phyloP scores from a whole-genome alignment of 2,113 vertebrate species.

The Rana temporaria region DNA sequence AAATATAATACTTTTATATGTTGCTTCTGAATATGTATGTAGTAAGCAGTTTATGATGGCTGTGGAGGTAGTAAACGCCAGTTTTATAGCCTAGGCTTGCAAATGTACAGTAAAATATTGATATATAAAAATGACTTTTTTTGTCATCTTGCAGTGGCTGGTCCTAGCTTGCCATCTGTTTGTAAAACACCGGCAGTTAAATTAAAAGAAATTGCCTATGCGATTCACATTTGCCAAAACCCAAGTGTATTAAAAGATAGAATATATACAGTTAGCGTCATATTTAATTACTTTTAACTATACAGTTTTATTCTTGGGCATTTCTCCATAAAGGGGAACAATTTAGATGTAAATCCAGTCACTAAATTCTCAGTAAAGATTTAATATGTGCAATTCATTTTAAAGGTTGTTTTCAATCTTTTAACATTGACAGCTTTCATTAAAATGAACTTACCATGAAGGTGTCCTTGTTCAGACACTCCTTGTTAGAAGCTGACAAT shows the following conservation, averaged over 20 bases:
- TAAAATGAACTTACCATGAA: no score
- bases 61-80: background rate
- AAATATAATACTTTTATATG: no score
- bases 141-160: background rate
- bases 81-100: conserved; percentile 15
- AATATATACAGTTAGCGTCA: background rate
- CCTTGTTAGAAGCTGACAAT: no score
- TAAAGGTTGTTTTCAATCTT: no score
- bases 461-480: no score
- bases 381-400: no score
- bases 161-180: background rate
- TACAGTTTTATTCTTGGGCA: no score
- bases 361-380: no score
- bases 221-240: background rate
- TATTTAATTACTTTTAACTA: background rate
- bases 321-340: no score
- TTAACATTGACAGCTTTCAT: no score
- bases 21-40: background rate
- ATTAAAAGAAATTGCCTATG: background rate
- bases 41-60: background rate
- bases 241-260: background rate
- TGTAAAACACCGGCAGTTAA: background rate
- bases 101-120: background rate
- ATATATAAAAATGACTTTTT: conserved; percentile 24
- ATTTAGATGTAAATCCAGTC: no score